Evolutionary conservation across 2,888 invertebrate genomes (phyloP).

Genomic region (Synergus japonicus): DNA sequence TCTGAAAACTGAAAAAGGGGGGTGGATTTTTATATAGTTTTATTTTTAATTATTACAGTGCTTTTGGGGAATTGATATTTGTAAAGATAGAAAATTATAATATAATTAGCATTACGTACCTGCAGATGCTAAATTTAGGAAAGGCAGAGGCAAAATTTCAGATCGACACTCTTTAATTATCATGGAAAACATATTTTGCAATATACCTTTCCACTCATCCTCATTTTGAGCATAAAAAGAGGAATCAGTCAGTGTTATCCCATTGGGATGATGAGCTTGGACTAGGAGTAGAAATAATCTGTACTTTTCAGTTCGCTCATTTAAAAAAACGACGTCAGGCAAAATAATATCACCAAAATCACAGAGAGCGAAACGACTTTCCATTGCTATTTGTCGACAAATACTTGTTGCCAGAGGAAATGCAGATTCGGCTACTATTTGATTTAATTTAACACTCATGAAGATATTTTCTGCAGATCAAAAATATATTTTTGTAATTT

Average conservation of each 20-base stretch:
- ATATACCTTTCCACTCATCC: conserved; percentile 76
- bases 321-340: conserved; percentile 76
- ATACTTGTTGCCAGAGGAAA: conserved; percentile 63
- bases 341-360: conserved; percentile 79
- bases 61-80: conserved; percentile 66
- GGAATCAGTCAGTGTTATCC: conserved; percentile 68
- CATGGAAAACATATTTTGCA: conserved; percentile 72
- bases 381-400: conserved; percentile 78
- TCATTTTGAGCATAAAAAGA: conserved; percentile 75
- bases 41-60: background rate
- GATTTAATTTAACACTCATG: conserved; percentile 52
- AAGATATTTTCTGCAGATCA: conserved; percentile 58
- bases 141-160: conserved; percentile 57
- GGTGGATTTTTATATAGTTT: background rate
- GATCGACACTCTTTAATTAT: conserved; percentile 65
- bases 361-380: conserved; percentile 79
- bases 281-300: conserved; percentile 79
- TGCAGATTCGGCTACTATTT: conserved; percentile 57
- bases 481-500: conserved; percentile 35
- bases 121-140: conserved; percentile 65
- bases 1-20: conserved; percentile 68
- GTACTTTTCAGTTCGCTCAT: conserved; percentile 72
- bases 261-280: conserved; percentile 79
- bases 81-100: background rate
- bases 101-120: conserved; percentile 56